A percentile compares a stretch with the other conserved stretches of the same genome.
These are phyloP conservation scores for Oxyteleia sp. DNA, from an alignment of 2,888 invertebrate species.

Conservation along the genomic window DNA sequence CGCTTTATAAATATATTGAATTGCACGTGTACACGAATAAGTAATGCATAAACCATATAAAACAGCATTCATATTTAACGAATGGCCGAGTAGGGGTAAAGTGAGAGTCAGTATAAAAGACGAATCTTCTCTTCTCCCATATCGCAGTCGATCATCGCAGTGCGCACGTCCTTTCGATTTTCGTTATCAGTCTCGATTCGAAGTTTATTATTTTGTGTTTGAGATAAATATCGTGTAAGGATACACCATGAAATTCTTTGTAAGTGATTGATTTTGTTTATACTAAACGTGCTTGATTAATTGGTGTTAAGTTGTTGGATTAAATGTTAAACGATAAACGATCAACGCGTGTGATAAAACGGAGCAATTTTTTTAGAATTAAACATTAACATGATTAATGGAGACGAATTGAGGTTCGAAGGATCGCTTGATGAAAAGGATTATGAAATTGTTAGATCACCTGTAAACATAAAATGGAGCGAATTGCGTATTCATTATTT, in stretches of 20 bases:
- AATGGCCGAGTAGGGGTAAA: slow-evolving; percentile 83
- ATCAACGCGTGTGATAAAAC: slow-evolving; percentile 1
- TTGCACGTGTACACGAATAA: slow-evolving; percentile 69
- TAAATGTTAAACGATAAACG: slow-evolving; percentile 12
- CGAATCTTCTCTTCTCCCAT: slow-evolving; percentile 86
- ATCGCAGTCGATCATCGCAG: slow-evolving; percentile 82
- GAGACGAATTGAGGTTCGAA: background rate
- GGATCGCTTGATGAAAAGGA: no score
- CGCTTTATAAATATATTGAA: slow-evolving; percentile 58
- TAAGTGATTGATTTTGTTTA: slow-evolving; percentile 82
- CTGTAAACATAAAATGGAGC: no score
- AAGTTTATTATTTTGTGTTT: slow-evolving; percentile 70
- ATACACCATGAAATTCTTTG: slow-evolving; percentile 88
- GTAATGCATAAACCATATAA: slow-evolving; percentile 75
- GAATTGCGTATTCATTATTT: slow-evolving; percentile 20
- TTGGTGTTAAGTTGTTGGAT: slow-evolving; percentile 19
- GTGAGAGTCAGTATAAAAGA: slow-evolving; percentile 87
- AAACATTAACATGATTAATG: slow-evolving; percentile 1
- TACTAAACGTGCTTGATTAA: slow-evolving; percentile 33
- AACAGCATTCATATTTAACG: slow-evolving; percentile 80
- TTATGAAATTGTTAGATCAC: no score
- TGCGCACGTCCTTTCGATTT: slow-evolving; percentile 77
- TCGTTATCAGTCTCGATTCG: slow-evolving; percentile 74
- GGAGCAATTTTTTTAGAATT: background rate
- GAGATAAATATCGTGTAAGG: slow-evolving; percentile 69